Base-by-base conservation (phyloP, 2,888 invertebrate genomes). In the Lottia scabra region DNA sequence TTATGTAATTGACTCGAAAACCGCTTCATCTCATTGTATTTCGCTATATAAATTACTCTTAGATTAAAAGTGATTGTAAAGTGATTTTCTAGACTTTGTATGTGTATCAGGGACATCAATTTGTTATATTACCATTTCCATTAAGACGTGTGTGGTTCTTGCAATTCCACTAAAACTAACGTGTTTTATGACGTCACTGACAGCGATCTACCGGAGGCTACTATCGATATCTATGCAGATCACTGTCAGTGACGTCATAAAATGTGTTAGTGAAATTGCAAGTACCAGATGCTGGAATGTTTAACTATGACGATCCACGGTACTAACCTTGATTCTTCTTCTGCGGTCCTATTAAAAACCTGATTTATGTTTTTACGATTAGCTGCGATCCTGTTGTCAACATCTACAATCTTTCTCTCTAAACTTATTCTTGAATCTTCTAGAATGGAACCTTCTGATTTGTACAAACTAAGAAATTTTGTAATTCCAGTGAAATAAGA, bases 301-400 rank as follows among this genome's bases (percentile, higher is more conserved):
- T 16, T 19, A 10, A 19, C 16, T 56, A 19, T 3, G n/a, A 56
- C 5, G n/a, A 56, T 15, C 19, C 56, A 19, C 19, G 12, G 10
- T n/a, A 12, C 19, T 19, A 23, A 56, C 56, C 56, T 56, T 19
- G 56, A 56, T 56, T 56, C 56, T 1, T 56, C 56, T 64, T 56
- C 38, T 15, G 26, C 16, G 5, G 62, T 63, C 16, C 44, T 67
- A 1, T 67, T 65, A 38, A 68, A 38, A 43, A 77, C 45, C 46
- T 75, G 74, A 13, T 46, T n/a, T 23, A 79, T 68, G 72, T 81
- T 80, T 8, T 63, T 74, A 30, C 85, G 83, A 44, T 83, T 73
- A 6, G 76, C 73, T n/a, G 81, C 83, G 30, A 88, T 82, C 44
- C 82, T 77, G 48, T 84, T 80, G 15, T 78, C 68, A n/a, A 87